Base-by-base conservation (phyloP, 2,113 vertebrate genomes). In the Lates calcarifer region DNA sequence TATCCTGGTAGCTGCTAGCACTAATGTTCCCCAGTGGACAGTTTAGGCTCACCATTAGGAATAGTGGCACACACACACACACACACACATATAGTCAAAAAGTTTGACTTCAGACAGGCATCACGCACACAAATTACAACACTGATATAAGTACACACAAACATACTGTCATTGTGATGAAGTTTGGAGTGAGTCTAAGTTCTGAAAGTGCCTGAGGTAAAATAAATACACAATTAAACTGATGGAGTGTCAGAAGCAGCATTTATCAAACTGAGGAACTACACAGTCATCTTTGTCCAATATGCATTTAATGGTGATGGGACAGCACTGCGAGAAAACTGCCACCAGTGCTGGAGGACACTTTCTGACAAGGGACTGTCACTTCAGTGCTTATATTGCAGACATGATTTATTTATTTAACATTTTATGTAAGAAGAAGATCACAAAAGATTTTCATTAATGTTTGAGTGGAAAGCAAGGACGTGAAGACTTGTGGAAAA, bases 191-290 rank as follows among this genome's bases (percentile, higher is more conserved):
- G 31, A 51, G 63, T 81, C 43, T 55, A 51, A 75, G 62, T 79
- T 88, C 45, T 57, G 6, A 83, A 85, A 85, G 69, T 68, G 79
- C 87, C 73, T 3, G n/a, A 68, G 77, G 87, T 85, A 45, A 69
- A 75, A 82, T 77, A 77, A 84, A 82, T 58, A 74, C 79, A 85
- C 82, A 87, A 83, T 88, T 88, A 86, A 79, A 78, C 47, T 81
- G 82, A 89, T 75, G 84, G 60, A 55, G 61, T 81, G 82, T 89
- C 89, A 81, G 73, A 76, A 26, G 70, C 74, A 64, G 72, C 78
- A 74, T 74, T 82, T 77, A 76, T 86, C 86, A 88, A 86, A 86
- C 37, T 70, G 18, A 70, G 26, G 45, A 81, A 20, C 37, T 39
- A 64, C 45, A 5, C 49, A 72, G 41, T 74, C 72, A 74, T 81